Conservation (phyloP, 2,797 vertebrate species). For the Lerista edwardsae region DNA sequence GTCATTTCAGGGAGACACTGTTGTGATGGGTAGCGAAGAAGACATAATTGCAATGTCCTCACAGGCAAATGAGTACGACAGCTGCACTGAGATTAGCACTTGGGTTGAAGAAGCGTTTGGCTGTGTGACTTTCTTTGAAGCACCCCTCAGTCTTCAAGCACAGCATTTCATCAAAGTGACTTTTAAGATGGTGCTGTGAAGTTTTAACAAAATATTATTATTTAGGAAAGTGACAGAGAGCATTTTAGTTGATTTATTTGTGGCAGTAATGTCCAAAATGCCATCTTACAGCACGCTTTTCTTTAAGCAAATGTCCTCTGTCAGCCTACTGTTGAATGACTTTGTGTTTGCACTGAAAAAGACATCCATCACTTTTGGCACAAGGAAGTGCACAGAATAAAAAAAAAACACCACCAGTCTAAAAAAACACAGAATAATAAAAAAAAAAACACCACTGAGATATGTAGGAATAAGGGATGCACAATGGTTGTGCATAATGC, state of each 20-base stretch:
- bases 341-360: constrained; percentile 29
- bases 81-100: background rate
- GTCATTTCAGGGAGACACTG: background rate
- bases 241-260: constrained; percentile 58
- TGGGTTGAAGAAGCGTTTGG: background rate
- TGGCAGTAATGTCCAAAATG: constrained; percentile 45
- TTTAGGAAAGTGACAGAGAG: constrained; percentile 42
- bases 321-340: constrained; percentile 55
- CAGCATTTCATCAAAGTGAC: constrained; percentile 61
- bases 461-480: background rate
- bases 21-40: background rate
- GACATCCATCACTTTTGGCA: constrained; percentile 40
- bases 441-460: background rate
- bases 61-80: constrained; percentile 25
- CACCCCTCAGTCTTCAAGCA: constrained; percentile 42
- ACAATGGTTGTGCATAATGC: background rate
- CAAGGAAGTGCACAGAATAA: constrained; percentile 32
- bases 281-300: background rate
- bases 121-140: constrained; percentile 21
- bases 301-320: constrained; percentile 47
- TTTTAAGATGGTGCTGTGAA: constrained; percentile 33
- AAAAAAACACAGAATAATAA: constrained; percentile 50
- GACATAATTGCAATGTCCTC: background rate
- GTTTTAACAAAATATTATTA: constrained; percentile 56
- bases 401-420: constrained; percentile 27